Evolutionary conservation across 2,113 vertebrate species (phyloP).

Genomic region (Microtus montanus): DNA sequence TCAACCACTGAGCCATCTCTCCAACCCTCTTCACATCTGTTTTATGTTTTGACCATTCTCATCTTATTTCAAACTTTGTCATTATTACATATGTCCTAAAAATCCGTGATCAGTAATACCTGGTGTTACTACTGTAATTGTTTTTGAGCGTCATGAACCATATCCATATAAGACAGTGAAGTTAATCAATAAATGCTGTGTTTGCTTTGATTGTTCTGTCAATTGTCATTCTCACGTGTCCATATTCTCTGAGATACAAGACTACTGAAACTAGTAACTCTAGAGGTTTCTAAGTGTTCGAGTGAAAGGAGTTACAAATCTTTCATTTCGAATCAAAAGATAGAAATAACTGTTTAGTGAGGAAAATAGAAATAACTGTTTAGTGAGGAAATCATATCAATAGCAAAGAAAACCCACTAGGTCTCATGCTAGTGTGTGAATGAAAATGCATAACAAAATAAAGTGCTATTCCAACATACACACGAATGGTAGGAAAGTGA

Average conservation of each 20-base stretch:
- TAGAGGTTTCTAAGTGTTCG: not conserved
- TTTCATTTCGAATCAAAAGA: not conserved
- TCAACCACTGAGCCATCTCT: not conserved
- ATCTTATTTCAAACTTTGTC: not conserved
- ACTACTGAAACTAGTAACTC: not conserved
- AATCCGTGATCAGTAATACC: not conserved
- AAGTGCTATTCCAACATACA: not conserved
- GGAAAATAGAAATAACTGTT: not conserved
- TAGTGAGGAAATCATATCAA: not conserved
- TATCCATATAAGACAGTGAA: not conserved
- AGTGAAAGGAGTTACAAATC: not conserved
- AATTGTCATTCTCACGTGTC: not conserved
- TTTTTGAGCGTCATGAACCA: not conserved
- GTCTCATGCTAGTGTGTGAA: not conserved
- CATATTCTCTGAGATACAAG: not conserved
- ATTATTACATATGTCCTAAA: not conserved
- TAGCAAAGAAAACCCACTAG: not conserved
- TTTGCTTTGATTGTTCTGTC: not conserved
- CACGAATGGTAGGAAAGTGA: not conserved
- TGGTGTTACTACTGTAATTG: not conserved
- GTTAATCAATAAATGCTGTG: not conserved
- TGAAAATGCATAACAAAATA: not conserved
- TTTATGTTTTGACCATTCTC: not conserved
- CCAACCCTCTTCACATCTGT: not conserved
- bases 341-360: not conserved